phyloP scores from a whole-genome alignment of 2,113 vertebrate species.

The Zapornia atra region DNA sequence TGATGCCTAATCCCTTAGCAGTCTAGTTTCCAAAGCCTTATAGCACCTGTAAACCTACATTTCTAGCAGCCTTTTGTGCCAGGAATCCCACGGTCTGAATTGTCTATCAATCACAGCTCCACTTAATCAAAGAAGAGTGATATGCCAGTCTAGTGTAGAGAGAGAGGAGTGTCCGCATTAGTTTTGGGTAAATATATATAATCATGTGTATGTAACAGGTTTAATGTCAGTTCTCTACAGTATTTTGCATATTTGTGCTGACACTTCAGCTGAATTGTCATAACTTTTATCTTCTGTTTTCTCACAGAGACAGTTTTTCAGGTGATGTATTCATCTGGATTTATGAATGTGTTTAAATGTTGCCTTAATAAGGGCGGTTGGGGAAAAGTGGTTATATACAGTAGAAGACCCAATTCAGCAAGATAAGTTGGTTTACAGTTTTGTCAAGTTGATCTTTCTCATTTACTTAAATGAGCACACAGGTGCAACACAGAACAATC shows the following conservation, averaged over 20 bases:
- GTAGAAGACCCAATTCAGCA: background rate
- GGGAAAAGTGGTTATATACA: fast-evolving
- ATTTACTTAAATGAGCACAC: background rate
- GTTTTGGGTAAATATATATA: background rate
- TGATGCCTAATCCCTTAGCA: background rate
- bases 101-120: background rate
- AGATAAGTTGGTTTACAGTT: background rate
- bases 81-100: background rate
- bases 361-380: background rate
- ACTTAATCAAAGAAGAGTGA: background rate
- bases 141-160: background rate
- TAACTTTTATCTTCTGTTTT: background rate
- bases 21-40: background rate
- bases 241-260: background rate
- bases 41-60: background rate
- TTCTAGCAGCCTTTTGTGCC: background rate
- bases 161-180: background rate
- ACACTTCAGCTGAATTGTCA: background rate
- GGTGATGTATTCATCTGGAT: background rate
- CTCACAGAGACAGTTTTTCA: background rate
- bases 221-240: background rate
- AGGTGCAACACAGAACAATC: background rate
- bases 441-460: background rate
- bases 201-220: background rate
- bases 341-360: background rate